These are phyloP conservation scores for Scaptomyza montana DNA, from an alignment of 1,140 invertebrate genomes.

Conservation along the genomic window DNA sequence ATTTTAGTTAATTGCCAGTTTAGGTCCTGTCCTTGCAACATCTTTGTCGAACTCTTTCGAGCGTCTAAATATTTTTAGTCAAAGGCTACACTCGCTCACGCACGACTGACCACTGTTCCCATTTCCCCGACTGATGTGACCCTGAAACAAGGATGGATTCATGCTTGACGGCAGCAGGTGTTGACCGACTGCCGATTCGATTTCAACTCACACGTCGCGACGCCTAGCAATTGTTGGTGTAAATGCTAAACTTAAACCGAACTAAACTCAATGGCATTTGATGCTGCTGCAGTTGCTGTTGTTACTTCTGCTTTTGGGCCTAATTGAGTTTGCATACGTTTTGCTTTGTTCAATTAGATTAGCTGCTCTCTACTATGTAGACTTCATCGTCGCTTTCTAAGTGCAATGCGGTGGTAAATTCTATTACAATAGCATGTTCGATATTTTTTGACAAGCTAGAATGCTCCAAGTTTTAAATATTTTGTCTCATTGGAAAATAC, in stretches of 20 bases:
- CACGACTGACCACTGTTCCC: constrained; percentile 38
- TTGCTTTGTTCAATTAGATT: constrained; percentile 66
- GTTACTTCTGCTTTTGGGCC: constrained; percentile 27
- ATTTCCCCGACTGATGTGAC: background rate
- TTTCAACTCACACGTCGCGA: constrained; percentile 12
- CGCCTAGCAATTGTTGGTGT: constrained; percentile 27
- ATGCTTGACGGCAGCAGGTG: constrained; percentile 21
- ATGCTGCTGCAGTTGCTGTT: constrained; percentile 15
- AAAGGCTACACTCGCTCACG: constrained; percentile 39
- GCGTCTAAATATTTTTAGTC: constrained; percentile 55
- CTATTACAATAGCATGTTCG: background rate
- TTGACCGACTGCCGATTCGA: constrained; percentile 41
- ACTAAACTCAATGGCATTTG: background rate
- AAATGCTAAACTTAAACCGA: constrained; percentile 18
- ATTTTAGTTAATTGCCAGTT: constrained; percentile 49
- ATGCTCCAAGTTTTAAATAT: too few species aligned
- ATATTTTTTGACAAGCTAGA: background rate
- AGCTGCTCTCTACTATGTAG: constrained; percentile 23
- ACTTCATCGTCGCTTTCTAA: background rate
- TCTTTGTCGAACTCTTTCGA: constrained; percentile 45
- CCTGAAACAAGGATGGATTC: background rate
- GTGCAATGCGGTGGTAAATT: constrained; percentile 7
- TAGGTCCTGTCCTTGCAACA: constrained; percentile 10
- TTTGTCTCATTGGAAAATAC: too few species aligned
- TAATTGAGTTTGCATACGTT: constrained; percentile 62